A percentile compares a stretch with the other conserved stretches of the same genome.
Evolutionary conservation across 2,888 invertebrate genomes (phyloP).

Genomic region (Protonemura montana): DNA sequence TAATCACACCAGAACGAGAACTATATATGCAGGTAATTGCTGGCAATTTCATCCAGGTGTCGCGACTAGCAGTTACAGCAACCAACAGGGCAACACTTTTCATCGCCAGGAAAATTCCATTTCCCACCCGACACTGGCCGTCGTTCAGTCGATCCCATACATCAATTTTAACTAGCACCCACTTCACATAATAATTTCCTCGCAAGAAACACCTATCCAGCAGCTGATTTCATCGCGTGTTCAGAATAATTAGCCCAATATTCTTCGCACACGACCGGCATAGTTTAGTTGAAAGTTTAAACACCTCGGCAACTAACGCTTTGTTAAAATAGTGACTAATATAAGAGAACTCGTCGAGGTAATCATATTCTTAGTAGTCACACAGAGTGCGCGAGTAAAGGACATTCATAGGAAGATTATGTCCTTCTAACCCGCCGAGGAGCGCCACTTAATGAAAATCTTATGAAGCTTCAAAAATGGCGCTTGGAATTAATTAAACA

Average conservation of each 20-base stretch:
- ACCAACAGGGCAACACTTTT: too few relatives aligned
- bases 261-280: neutral
- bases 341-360: neutral
- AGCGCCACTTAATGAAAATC: neutral
- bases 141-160: neutral
- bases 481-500: neutral
- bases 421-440: neutral
- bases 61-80: too few relatives aligned
- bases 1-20: neutral
- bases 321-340: conserved; percentile 12
- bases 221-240: conserved; percentile 17
- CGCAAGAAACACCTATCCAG: neutral
- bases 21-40: neutral
- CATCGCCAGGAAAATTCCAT: too few relatives aligned
- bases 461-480: neutral
- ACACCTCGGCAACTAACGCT: neutral
- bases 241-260: conserved; percentile 20
- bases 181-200: neutral
- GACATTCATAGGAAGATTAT: neutral
- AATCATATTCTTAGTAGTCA: conserved; percentile 7
- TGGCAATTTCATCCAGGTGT: neutral
- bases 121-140: neutral
- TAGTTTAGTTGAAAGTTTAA: conserved; percentile 13
- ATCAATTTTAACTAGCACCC: neutral
- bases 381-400: neutral